A percentile compares a stretch with the other conserved stretches of the same genome.
phyloP scores from a whole-genome alignment of 2,888 invertebrate species.

The Pyrrhia umbra region DNA sequence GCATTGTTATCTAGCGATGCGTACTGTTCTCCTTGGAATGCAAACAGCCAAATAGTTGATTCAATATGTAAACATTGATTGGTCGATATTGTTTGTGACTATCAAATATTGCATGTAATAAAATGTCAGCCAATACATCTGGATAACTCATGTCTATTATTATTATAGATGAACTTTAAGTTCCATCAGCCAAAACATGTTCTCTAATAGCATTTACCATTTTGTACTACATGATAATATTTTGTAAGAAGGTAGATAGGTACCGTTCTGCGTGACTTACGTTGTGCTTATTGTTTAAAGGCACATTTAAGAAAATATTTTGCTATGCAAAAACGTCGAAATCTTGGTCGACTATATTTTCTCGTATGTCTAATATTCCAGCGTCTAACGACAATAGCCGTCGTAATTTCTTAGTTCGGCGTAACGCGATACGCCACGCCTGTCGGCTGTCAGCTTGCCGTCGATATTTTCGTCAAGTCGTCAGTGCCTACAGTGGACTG shows the following conservation, averaged over 20 bases:
- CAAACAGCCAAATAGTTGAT: constrained; percentile 76
- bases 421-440: constrained; percentile 82
- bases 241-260: constrained; percentile 15
- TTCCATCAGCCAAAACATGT: constrained; percentile 54
- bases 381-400: constrained; percentile 75
- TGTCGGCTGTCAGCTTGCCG: constrained; percentile 79
- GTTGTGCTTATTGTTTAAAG: constrained; percentile 8
- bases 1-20: constrained; percentile 78
- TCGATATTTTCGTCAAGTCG: constrained; percentile 86
- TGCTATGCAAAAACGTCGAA: background rate
- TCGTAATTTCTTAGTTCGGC: constrained; percentile 77
- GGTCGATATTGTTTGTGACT: constrained; percentile 69
- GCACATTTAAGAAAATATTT: background rate
- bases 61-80: constrained; percentile 76
- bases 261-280: constrained; percentile 8
- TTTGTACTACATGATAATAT: constrained; percentile 31
- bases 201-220: constrained; percentile 34
- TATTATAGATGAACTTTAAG: constrained; percentile 66
- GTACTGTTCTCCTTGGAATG: constrained; percentile 74
- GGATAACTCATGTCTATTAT: constrained; percentile 52
- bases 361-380: constrained; percentile 68
- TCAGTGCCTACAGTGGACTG: constrained; percentile 67
- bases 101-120: constrained; percentile 68
- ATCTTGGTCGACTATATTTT: constrained; percentile 45
- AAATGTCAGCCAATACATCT: constrained; percentile 68